Evolutionary conservation across 2,888 invertebrate genomes (phyloP).

Genomic region (Athalia rosae): DNA sequence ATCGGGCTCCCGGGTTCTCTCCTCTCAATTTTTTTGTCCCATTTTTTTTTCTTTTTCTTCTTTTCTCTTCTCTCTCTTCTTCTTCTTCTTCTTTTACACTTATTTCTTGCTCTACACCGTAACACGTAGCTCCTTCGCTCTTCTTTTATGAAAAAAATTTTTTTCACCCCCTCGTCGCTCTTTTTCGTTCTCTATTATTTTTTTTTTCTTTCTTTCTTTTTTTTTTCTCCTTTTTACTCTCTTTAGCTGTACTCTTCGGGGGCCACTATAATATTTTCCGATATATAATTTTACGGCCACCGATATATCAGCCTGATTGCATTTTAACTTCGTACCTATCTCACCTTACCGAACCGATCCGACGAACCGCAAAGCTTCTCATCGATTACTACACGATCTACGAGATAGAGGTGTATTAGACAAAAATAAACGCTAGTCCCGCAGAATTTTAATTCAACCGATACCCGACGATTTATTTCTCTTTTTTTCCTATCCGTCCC

Average conservation of each 20-base stretch:
- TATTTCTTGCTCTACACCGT: background rate
- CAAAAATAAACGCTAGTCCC: background rate
- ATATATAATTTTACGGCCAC: conserved; percentile 40
- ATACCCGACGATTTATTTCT: too few species aligned
- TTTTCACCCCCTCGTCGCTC: background rate
- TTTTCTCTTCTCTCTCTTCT: background rate
- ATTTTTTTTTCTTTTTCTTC: background rate
- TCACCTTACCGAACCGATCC: conserved; percentile 5
- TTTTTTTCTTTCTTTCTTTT: background rate
- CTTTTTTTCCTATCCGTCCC: too few species aligned
- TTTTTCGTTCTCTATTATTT: background rate
- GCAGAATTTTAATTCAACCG: too few species aligned
- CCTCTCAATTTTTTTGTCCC: background rate
- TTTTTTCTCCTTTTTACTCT: background rate
- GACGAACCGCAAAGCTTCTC: background rate
- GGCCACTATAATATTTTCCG: conserved; percentile 36
- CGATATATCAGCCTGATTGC: conserved; percentile 43
- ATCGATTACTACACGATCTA: background rate
- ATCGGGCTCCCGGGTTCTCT: conserved; percentile 24
- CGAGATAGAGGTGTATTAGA: background rate
- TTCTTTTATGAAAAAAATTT: too few species aligned
- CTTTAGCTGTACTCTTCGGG: background rate
- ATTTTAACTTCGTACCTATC: conserved; percentile 39
- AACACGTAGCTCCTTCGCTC: too few species aligned
- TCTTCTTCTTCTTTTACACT: background rate